Evolutionary conservation across 2,113 vertebrate species (phyloP).

Genomic region (Bombycilla garrulus): DNA sequence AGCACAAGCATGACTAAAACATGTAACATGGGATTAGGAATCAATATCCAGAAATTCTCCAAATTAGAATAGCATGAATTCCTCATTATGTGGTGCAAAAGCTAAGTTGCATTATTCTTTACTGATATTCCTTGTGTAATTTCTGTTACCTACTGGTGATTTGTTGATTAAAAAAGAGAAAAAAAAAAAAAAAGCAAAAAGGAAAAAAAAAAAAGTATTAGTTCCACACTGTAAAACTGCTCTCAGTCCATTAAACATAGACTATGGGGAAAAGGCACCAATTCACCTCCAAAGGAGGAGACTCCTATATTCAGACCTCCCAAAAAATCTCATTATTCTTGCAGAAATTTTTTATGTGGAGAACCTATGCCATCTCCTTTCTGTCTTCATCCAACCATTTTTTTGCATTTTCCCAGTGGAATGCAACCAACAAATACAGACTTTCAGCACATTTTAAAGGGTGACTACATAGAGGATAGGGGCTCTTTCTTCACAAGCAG

Average conservation of each 20-base stretch:
- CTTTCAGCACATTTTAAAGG: background rate
- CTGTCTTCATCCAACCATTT: fast-evolving
- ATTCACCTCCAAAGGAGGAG: background rate
- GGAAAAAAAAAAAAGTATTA: background rate
- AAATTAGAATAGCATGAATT: background rate
- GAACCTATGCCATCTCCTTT: background rate
- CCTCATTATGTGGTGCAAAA: background rate
- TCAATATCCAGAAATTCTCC: background rate
- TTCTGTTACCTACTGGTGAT: background rate
- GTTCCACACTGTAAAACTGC: background rate
- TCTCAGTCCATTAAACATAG: background rate
- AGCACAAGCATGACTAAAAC: background rate
- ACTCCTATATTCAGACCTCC: background rate
- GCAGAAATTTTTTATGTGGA: background rate
- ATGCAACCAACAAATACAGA: background rate
- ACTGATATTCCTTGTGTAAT: background rate
- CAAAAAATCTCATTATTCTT: background rate
- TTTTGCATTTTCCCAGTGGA: background rate
- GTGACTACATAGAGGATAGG: background rate
- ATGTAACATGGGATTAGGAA: background rate
- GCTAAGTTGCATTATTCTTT: background rate
- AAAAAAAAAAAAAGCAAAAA: fast-evolving
- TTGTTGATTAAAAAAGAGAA: background rate
- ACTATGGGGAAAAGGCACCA: background rate
- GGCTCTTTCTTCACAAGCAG: background rate